phyloP scores from a whole-genome alignment of 2,888 invertebrate genomes.

The Polydrusus pterygomalis region DNA sequence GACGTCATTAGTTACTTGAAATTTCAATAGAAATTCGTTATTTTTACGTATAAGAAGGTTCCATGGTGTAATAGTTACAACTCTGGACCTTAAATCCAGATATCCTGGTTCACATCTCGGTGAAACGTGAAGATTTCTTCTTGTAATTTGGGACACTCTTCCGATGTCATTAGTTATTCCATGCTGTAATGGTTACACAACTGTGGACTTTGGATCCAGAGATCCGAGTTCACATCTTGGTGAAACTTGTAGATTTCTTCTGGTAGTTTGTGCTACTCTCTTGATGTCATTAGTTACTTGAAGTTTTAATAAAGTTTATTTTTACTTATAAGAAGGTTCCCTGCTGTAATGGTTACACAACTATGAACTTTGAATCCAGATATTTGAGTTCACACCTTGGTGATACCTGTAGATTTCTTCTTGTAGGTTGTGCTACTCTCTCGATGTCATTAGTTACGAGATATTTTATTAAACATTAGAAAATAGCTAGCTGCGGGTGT shows the following conservation, averaged over 20 bases:
- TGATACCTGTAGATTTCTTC: constrained; percentile 74
- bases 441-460: background rate
- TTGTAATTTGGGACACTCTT: too few species aligned
- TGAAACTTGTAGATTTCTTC: background rate
- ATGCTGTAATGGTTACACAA: too few species aligned
- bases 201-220: background rate
- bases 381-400: constrained; percentile 89
- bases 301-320: background rate
- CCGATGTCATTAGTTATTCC: background rate
- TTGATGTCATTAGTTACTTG: too few species aligned
- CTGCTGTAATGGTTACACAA: constrained; percentile 74
- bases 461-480: too few species aligned
- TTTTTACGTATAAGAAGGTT: constrained; percentile 17
- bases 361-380: constrained; percentile 88
- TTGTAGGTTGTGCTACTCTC: too few species aligned
- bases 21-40: too few species aligned
- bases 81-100: constrained; percentile 88
- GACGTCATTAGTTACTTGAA: too few species aligned
- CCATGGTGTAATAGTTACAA: constrained; percentile 74
- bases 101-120: constrained; percentile 89
- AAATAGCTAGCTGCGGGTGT: too few species aligned
- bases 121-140: constrained; percentile 74
- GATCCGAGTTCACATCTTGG: background rate
- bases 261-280: background rate
- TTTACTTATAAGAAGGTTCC: constrained; percentile 27